Conservation (phyloP, 2,888 invertebrate genomes). For the Oeneis ivallda region DNA sequence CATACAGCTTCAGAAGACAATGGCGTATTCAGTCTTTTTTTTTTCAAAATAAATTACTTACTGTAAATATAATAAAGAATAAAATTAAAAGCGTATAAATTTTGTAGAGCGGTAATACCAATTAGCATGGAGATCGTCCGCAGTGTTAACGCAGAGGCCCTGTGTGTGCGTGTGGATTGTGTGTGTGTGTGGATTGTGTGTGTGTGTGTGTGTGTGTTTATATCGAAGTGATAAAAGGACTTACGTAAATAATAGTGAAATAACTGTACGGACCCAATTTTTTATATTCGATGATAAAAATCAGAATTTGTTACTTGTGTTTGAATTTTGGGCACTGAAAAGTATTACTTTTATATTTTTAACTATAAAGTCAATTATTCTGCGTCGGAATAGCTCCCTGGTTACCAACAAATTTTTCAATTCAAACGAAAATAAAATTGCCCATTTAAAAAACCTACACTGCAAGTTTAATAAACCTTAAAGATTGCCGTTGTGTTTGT, state of each 20-base stretch:
- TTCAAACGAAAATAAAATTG: too few relatives aligned
- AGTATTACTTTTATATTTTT: too few relatives aligned
- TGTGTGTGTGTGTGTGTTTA: background rate
- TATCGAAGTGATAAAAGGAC: background rate
- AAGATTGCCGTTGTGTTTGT: too few relatives aligned
- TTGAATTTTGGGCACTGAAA: too few relatives aligned
- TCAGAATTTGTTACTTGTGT: too few relatives aligned
- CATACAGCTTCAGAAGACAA: background rate
- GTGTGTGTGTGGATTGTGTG: constrained; percentile 27
- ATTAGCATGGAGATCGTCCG: constrained; percentile 31
- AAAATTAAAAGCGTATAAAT: constrained; percentile 9
- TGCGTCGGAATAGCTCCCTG: too few relatives aligned
- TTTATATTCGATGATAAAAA: too few relatives aligned
- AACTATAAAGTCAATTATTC: too few relatives aligned
- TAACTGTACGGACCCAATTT: too few relatives aligned
- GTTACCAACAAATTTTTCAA: too few relatives aligned
- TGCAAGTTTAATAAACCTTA: too few relatives aligned
- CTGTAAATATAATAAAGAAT: constrained; percentile 8
- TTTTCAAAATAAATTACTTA: constrained; percentile 23
- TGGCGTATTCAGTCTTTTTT: constrained; percentile 10
- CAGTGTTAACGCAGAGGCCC: constrained; percentile 18
- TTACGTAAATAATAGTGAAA: background rate
- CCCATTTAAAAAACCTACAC: too few relatives aligned
- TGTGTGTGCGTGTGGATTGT: constrained; percentile 7
- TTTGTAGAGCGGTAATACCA: constrained; percentile 24